A percentile compares a stretch with the other conserved stretches of the same genome.
Evolutionary conservation across 2,888 invertebrate genomes (phyloP).

Genomic region (Galeruca laticollis): DNA sequence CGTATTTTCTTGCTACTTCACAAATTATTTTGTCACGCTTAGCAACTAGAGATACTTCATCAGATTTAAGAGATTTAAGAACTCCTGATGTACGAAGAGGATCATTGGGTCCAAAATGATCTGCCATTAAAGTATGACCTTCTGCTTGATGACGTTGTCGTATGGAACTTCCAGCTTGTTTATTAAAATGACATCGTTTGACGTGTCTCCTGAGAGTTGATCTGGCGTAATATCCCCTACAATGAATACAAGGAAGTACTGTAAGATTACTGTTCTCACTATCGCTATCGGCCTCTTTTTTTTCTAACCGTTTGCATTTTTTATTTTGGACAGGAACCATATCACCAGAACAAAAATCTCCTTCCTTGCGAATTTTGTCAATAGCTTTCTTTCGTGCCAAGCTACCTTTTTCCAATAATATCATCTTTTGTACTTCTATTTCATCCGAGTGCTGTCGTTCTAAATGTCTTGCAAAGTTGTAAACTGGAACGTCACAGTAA

Average conservation of each 20-base stretch:
- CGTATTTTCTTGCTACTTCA: constrained; percentile 41
- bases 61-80: constrained; percentile 40
- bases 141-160: constrained; percentile 23
- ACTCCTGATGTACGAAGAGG: constrained; percentile 38
- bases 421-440: constrained; percentile 22
- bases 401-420: constrained; percentile 27
- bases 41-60: constrained; percentile 42
- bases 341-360: constrained; percentile 26
- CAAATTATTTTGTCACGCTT: no score
- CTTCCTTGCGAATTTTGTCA: constrained; percentile 26
- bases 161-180: constrained; percentile 17
- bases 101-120: constrained; percentile 44
- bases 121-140: constrained; percentile 38
- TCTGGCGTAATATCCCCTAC: constrained; percentile 17
- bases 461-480: constrained; percentile 39
- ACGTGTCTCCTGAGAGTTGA: constrained; percentile 24
- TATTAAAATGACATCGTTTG: constrained; percentile 30
- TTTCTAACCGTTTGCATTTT: not conserved
- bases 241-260: not conserved
- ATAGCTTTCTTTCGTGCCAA: constrained; percentile 37
- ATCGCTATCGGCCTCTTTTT: not conserved
- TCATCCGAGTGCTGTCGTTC: constrained; percentile 33
- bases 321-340: constrained; percentile 12
- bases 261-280: not conserved
- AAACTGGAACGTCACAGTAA: constrained; percentile 25